Evolutionary conservation across 2,888 invertebrate species (phyloP).

Genomic region (Shargacucullia verbasci): DNA sequence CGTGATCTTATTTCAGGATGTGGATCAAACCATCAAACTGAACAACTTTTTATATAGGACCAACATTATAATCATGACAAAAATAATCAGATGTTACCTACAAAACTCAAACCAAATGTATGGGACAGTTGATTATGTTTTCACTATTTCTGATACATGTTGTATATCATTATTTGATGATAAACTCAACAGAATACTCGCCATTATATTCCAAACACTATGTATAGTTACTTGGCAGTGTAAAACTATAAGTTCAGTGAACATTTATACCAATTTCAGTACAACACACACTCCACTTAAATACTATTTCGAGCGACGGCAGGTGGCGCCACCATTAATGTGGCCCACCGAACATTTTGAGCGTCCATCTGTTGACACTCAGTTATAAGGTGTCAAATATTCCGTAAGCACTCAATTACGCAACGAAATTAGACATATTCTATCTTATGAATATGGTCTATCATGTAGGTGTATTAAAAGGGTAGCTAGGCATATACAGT

Average conservation of each 20-base stretch:
- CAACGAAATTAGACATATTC: no score
- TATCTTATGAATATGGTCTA: no score
- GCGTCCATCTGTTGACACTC: conserved; percentile 1
- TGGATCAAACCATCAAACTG: no score
- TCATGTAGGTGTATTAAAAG: no score
- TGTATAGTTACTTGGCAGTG: background rate
- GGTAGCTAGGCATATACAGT: no score
- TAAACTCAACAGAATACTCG: no score
- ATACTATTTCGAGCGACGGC: conserved; percentile 32
- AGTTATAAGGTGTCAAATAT: conserved; percentile 3
- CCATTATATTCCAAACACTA: background rate
- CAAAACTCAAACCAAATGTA: no score
- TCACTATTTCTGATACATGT: background rate
- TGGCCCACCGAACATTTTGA: conserved; percentile 6
- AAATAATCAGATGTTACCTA: no score
- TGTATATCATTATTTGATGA: background rate
- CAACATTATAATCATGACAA: no score
- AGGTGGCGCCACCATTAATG: conserved; percentile 13
- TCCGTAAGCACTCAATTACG: no score
- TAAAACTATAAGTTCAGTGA: background rate
- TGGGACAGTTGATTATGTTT: background rate
- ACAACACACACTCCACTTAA: conserved; percentile 43
- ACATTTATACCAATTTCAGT: background rate
- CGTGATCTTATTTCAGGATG: no score
- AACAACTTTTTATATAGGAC: no score